Conservation (phyloP, 2,888 invertebrate genomes). For the Lepidocyrtoides sp. region DNA sequence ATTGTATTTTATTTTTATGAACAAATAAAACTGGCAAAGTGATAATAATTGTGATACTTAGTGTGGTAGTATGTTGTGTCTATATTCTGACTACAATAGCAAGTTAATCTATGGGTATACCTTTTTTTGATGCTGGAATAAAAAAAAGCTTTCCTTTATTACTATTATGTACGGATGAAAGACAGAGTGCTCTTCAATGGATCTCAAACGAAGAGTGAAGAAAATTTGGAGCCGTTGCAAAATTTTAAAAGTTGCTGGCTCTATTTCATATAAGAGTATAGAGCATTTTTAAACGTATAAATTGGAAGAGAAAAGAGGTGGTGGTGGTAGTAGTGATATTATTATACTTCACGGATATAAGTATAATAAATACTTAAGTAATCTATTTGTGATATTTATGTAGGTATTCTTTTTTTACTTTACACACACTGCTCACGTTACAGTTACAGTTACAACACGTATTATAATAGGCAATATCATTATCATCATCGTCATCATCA, state of each 20-base stretch:
- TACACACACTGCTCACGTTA: background rate
- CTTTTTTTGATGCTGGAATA: constrained; percentile 34
- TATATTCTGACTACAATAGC: background rate
- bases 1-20: constrained; percentile 24
- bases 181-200: constrained; percentile 79
- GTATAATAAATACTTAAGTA: background rate
- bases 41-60: background rate
- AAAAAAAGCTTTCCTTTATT: background rate
- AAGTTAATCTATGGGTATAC: background rate
- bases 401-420: no score
- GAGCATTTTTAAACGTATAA: no score
- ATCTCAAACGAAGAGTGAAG: constrained; percentile 78
- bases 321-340: no score
- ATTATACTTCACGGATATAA: background rate
- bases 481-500: constrained; percentile 6
- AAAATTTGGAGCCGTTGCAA: constrained; percentile 68
- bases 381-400: background rate
- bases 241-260: constrained; percentile 29
- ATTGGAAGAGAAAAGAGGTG: no score
- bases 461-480: constrained; percentile 9
- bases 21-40: constrained; percentile 14
- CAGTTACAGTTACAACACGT: background rate
- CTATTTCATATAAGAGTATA: background rate
- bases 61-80: background rate
- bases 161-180: constrained; percentile 58